Percentiles rank a stretch among this genome's conserved stretches.
Evolutionary conservation across 1,140 invertebrate species (phyloP).

Genomic region (Diorhabda elongata): DNA sequence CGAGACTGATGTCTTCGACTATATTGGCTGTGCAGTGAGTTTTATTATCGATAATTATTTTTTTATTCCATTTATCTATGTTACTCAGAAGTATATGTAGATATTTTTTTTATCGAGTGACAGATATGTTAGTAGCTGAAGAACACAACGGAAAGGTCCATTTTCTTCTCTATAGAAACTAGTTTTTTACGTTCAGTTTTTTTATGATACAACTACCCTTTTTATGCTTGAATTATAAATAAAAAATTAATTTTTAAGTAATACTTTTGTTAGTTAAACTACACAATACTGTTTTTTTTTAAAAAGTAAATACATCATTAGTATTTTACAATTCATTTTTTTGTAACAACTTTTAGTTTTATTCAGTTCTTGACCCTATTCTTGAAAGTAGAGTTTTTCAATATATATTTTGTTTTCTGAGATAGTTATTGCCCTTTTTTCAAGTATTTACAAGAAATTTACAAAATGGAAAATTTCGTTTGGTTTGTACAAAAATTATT

Average conservation of each 20-base stretch:
- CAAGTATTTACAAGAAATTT: conserved; percentile 21
- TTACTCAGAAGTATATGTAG: too few species aligned
- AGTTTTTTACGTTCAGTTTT: too few species aligned
- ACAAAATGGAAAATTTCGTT: conserved; percentile 16
- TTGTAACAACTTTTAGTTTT: conserved; percentile 5
- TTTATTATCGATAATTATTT: too few species aligned
- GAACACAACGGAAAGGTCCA: too few species aligned
- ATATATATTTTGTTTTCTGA: neutral
- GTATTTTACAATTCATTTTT: conserved; percentile 11
- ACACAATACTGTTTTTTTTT: conserved; percentile 14
- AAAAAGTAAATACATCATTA: neutral
- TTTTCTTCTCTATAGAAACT: too few species aligned
- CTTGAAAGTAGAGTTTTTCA: neutral
- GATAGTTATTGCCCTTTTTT: neutral
- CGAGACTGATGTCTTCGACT: too few species aligned
- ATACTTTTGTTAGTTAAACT: conserved; percentile 3
- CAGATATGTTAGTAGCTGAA: too few species aligned
- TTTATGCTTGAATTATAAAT: conserved; percentile 16
- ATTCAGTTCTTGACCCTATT: neutral
- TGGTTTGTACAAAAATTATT: conserved; percentile 12
- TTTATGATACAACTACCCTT: too few species aligned
- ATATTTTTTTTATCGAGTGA: too few species aligned
- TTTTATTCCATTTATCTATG: too few species aligned
- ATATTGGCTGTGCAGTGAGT: too few species aligned
- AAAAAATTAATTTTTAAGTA: conserved; percentile 9